A percentile compares a stretch with the other conserved stretches of the same genome.
Conservation (phyloP, 1,140 invertebrate genomes). For the Drosophila persimilis region DNA sequence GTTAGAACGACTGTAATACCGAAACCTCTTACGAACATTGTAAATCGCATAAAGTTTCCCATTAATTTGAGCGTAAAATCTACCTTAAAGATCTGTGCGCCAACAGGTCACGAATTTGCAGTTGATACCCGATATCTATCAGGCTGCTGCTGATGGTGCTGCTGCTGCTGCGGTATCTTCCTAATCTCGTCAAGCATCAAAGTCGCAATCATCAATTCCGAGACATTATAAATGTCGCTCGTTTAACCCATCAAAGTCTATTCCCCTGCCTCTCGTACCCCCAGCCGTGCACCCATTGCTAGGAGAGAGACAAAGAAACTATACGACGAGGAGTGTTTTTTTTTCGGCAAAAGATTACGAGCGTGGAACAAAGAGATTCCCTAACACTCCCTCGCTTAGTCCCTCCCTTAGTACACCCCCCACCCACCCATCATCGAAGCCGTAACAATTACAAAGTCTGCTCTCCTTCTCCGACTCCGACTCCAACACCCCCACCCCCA, state of each 20-base stretch:
- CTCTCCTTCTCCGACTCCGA: slow-evolving; percentile 17
- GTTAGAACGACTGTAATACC: background rate
- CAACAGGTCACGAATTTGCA: slow-evolving; percentile 45
- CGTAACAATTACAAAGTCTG: slow-evolving; percentile 80
- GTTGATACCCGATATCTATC: slow-evolving; percentile 45
- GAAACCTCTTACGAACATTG: background rate
- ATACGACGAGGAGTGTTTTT: slow-evolving; percentile 23
- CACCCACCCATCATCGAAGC: slow-evolving; percentile 32
- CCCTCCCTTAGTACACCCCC: background rate
- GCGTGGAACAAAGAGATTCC: slow-evolving; percentile 56
- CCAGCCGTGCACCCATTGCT: no score
- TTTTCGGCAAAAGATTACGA: slow-evolving; percentile 63
- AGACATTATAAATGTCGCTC: slow-evolving; percentile 55
- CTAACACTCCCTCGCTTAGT: no score
- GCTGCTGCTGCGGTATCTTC: slow-evolving; percentile 34
- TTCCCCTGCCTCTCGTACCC: background rate
- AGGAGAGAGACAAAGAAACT: slow-evolving; percentile 51
- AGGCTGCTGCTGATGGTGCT: background rate
- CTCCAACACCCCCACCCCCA: background rate
- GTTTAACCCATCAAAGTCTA: slow-evolving; percentile 68
- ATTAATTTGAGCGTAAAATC: slow-evolving; percentile 26
- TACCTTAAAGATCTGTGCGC: slow-evolving; percentile 38
- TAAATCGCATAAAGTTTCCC: slow-evolving; percentile 26
- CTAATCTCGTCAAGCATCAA: slow-evolving; percentile 56
- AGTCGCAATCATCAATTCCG: slow-evolving; percentile 53